A percentile compares a stretch with the other conserved stretches of the same genome.
These are phyloP conservation scores for Onychostoma macrolepis DNA, from an alignment of 2,113 vertebrate species.

Conservation along the genomic window DNA sequence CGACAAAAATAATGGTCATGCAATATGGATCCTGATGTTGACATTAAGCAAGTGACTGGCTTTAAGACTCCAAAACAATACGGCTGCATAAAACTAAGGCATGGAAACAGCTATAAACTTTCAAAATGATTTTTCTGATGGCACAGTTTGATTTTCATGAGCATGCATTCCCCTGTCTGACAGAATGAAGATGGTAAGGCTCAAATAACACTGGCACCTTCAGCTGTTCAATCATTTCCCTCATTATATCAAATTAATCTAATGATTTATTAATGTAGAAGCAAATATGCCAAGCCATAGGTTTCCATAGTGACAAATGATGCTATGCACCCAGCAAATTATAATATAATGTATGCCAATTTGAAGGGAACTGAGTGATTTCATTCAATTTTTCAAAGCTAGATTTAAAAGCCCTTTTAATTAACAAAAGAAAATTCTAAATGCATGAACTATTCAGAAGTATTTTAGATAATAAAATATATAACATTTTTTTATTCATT, in stretches of 20 bases:
- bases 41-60: slow-evolving; percentile 14
- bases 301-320: slow-evolving; percentile 60
- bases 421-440: background rate
- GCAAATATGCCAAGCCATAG: slow-evolving; percentile 42
- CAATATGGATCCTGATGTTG: slow-evolving; percentile 45
- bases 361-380: slow-evolving; percentile 51
- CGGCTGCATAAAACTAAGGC: slow-evolving; percentile 19
- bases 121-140: background rate
- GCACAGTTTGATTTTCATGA: slow-evolving; percentile 10
- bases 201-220: slow-evolving; percentile 20
- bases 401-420: slow-evolving; percentile 41
- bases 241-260: slow-evolving; percentile 55
- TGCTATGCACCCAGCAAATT: slow-evolving; percentile 45
- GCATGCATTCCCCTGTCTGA: background rate
- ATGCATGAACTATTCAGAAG: background rate
- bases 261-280: slow-evolving; percentile 48
- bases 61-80: slow-evolving; percentile 19
- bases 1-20: background rate
- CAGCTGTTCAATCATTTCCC: slow-evolving; percentile 42
- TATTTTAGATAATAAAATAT: background rate
- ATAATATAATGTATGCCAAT: slow-evolving; percentile 56
- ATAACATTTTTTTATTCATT: background rate
- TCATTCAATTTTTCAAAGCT: slow-evolving; percentile 42
- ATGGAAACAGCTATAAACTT: slow-evolving; percentile 25
- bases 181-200: slow-evolving; percentile 3